Evolutionary conservation across 1,140 invertebrate species (phyloP).

Genomic region (Neodiprion fabricii): DNA sequence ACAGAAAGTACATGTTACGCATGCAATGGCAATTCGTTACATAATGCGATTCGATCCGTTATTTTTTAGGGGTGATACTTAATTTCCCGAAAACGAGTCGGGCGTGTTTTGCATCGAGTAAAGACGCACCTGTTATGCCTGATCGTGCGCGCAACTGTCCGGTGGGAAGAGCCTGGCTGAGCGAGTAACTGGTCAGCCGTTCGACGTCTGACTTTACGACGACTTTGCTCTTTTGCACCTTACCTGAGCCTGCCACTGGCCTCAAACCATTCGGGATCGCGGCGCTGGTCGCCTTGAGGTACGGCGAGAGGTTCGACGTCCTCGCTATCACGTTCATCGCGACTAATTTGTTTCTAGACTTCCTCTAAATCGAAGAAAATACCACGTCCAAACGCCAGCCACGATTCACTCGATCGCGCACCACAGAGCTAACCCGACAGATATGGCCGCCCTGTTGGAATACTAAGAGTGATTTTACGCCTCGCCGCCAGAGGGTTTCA

Average conservation of each 20-base stretch:
- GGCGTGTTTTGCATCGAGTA: too few species aligned
- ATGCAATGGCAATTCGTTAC: too few species aligned
- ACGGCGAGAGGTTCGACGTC: constrained; percentile 66
- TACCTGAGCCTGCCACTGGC: constrained; percentile 56
- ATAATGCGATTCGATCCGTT: too few species aligned
- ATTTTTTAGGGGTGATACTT: too few species aligned
- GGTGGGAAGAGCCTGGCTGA: constrained; percentile 61
- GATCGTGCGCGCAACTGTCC: constrained; percentile 63
- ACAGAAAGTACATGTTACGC: too few species aligned
- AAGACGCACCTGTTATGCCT: constrained; percentile 62
- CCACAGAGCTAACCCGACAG: neutral
- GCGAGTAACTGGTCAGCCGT: constrained; percentile 38
- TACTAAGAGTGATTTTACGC: neutral
- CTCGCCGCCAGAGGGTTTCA: too few species aligned
- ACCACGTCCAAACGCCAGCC: neutral
- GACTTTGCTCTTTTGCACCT: constrained; percentile 55
- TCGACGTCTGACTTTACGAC: constrained; percentile 33
- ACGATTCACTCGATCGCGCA: neutral
- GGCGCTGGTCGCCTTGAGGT: constrained; percentile 66
- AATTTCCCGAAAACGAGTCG: too few species aligned
- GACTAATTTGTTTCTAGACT: constrained; percentile 28
- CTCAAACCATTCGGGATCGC: constrained; percentile 65
- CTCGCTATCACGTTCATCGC: constrained; percentile 72
- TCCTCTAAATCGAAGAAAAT: neutral
- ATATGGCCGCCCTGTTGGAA: neutral